A percentile compares a stretch with the other conserved stretches of the same genome.
These are phyloP conservation scores for Argyresthia goedartella DNA, from an alignment of 2,888 invertebrate species.

Conservation along the genomic window DNA sequence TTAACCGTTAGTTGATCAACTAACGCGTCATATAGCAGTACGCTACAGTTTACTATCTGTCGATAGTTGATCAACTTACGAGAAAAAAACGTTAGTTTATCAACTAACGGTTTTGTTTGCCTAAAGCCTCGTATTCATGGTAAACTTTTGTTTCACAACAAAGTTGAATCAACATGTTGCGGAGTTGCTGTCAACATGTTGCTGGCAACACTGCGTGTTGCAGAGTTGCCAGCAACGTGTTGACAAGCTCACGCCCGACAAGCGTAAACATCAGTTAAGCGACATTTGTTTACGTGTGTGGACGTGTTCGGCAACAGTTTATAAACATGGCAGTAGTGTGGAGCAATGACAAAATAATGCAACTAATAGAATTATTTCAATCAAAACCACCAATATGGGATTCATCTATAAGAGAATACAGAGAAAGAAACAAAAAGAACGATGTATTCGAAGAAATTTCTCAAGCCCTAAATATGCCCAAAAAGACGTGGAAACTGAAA, in stretches of 20 bases:
- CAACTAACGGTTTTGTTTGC: too few relatives aligned
- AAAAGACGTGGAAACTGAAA: constrained; percentile 3
- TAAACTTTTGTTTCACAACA: neutral
- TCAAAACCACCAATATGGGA: constrained; percentile 3
- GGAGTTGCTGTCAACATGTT: neutral
- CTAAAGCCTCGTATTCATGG: neutral
- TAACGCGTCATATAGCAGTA: too few relatives aligned
- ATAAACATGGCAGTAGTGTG: neutral
- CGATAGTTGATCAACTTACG: too few relatives aligned
- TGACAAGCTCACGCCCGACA: neutral
- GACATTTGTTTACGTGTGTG: neutral
- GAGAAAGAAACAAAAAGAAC: constrained; percentile 1
- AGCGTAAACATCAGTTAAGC: neutral
- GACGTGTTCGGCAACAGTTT: neutral
- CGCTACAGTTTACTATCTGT: too few relatives aligned
- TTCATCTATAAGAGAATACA: constrained; percentile 4
- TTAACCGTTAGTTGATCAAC: too few relatives aligned
- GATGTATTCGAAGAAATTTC: constrained; percentile 3
- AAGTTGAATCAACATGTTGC: neutral
- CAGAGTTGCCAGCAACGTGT: neutral
- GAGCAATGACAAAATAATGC: neutral
- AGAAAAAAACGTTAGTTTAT: too few relatives aligned
- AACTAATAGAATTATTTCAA: neutral
- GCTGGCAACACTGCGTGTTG: neutral
- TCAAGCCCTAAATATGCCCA: neutral